phyloP scores from a whole-genome alignment of 1,140 invertebrate species.

The Stegodyphus dumicola region DNA sequence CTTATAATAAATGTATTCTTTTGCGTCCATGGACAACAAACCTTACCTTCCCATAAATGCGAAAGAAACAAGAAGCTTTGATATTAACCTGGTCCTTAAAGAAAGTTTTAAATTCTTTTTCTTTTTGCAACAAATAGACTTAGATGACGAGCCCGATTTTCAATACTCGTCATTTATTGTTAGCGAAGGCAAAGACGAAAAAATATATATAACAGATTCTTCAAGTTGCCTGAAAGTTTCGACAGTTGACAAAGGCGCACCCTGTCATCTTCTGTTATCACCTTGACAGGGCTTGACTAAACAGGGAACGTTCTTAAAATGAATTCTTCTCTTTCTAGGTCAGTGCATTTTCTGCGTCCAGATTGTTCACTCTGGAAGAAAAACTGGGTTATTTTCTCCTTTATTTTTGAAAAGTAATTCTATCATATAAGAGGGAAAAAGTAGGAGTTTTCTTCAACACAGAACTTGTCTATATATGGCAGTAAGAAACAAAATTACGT shows the following conservation, averaged over 20 bases:
- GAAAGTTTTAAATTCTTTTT: background rate
- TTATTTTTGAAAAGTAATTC: too few species aligned
- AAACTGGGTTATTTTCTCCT: too few species aligned
- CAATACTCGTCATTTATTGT: constrained; percentile 30
- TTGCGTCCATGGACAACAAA: too few species aligned
- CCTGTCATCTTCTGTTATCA: constrained; percentile 28
- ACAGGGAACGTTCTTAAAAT: constrained; percentile 21
- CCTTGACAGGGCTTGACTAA: constrained; percentile 21
- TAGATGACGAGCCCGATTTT: constrained; percentile 19
- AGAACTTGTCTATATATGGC: too few species aligned
- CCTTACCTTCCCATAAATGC: too few species aligned
- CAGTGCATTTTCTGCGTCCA: background rate
- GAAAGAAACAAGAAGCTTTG: too few species aligned
- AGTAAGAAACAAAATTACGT: too few species aligned
- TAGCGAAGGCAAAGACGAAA: background rate
- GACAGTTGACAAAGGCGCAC: constrained; percentile 28
- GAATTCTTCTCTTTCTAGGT: constrained; percentile 1
- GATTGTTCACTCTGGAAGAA: too few species aligned
- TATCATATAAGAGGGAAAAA: too few species aligned
- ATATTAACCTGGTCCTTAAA: too few species aligned
- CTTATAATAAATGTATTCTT: too few species aligned
- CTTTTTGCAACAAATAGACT: constrained; percentile 17
- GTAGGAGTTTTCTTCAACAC: too few species aligned
- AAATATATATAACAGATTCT: constrained; percentile 28
- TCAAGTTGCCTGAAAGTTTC: constrained; percentile 25